A percentile compares a stretch with the other conserved stretches of the same genome.
phyloP scores from a whole-genome alignment of 2,888 invertebrate genomes.

The Lasioglossum calceatum region DNA sequence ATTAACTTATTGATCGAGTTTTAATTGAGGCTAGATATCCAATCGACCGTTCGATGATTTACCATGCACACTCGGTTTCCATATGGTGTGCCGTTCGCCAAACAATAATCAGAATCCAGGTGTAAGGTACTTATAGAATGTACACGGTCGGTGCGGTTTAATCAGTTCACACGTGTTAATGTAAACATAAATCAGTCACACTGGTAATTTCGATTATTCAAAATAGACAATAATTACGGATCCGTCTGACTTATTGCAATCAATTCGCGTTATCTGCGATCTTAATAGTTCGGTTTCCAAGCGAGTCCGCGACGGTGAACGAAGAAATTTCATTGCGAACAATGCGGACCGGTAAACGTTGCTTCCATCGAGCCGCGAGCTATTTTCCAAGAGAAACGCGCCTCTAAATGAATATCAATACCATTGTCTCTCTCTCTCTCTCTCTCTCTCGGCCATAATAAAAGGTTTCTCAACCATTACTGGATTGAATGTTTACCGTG shows the following conservation, averaged over 20 bases:
- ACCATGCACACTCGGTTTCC: background rate
- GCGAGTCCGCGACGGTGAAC: slow-evolving; percentile 13
- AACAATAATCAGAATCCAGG: slow-evolving; percentile 19
- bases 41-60: background rate
- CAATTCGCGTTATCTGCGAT: slow-evolving; percentile 44
- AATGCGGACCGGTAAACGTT: slow-evolving; percentile 14
- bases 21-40: background rate
- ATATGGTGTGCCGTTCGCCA: background rate
- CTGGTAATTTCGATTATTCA: slow-evolving; percentile 39
- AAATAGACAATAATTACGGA: slow-evolving; percentile 48
- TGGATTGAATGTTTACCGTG: slow-evolving; percentile 10
- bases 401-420: background rate
- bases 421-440: background rate
- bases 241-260: slow-evolving; percentile 20
- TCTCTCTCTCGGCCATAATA: background rate
- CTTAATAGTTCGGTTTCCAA: slow-evolving; percentile 28
- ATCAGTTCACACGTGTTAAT: slow-evolving; percentile 33
- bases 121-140: slow-evolving; percentile 11
- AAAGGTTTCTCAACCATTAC: background rate
- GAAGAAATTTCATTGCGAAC: slow-evolving; percentile 37
- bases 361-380: slow-evolving; percentile 7
- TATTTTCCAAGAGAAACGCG: background rate
- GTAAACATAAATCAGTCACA: slow-evolving; percentile 41
- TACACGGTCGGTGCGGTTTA: slow-evolving; percentile 17
- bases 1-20: background rate